Evolutionary conservation across 2,797 vertebrate genomes (phyloP), one percentile per base, ranked within the genome.

Genomic region (Arctocebus calabarensis): DNA sequence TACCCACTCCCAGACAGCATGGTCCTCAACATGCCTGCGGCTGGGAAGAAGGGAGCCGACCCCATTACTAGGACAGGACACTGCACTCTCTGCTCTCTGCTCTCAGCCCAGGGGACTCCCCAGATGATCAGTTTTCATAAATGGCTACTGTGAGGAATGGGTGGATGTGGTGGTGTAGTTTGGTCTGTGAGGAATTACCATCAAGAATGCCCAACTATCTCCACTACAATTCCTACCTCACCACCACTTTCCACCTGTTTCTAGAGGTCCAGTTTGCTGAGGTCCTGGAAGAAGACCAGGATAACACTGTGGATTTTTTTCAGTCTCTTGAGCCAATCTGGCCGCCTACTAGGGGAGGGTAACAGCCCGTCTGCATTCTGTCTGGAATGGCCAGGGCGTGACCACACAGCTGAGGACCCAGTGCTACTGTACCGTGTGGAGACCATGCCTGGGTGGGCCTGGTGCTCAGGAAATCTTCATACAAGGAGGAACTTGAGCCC

Each of bases 321-420:
- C 97, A 99, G 99, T 98, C 99, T 99, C 97, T 98, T 99, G 84
- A 99, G 99, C 98, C 99, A 99, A 94, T 99, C 99, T 7, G 98
- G 99, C 97, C 98, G 99, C 97, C 98, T 99, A 94, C 94, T 99
- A 97, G 99, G 99, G 84, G 99, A 99, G 88, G 99, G 99, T 0
- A 99, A 99, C 95, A 99, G 99, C 94, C 97, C 99, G 40, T 99
- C 97, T 99, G 99, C 85, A 99, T 99, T 99, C 99, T 0, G 99
- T 99, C 81, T 99, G 99, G 99, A 99, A 99, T 7, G 99, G 99
- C 97, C 99, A 99, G 99, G 99, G 57, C 99, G 99, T 20, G 99
- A 99, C 97, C 99, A 99, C 98, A 99, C 99, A 0, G 99, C 99
- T 0, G 99, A 99, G 97, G 99, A 99, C 96, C 99, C 99, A 0